Evolutionary conservation across 2,888 invertebrate species (phyloP).

Genomic region (Thereva unica): DNA sequence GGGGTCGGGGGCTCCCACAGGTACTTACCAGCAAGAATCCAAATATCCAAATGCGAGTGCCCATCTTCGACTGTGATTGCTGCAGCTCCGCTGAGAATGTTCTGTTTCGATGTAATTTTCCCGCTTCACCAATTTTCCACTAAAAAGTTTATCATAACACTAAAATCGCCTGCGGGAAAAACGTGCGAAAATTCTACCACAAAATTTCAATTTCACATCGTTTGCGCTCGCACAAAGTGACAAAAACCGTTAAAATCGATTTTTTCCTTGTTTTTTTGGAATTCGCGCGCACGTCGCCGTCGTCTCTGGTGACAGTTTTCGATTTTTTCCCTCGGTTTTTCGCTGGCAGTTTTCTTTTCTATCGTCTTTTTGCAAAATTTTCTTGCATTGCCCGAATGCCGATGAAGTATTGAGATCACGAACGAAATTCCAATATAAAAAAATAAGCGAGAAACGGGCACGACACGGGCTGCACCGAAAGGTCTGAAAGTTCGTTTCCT

Average conservation of each 20-base stretch:
- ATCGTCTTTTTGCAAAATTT: slow-evolving; percentile 5
- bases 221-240: neutral
- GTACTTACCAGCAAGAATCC: slow-evolving; percentile 26
- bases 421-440: slow-evolving; percentile 6
- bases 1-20: neutral
- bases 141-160: slow-evolving; percentile 21
- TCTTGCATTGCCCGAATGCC: too few relatives aligned
- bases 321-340: slow-evolving; percentile 5
- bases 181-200: slow-evolving; percentile 17
- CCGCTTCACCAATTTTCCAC: neutral
- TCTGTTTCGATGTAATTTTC: neutral
- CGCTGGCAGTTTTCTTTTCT: slow-evolving; percentile 14
- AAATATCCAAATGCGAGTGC: slow-evolving; percentile 21
- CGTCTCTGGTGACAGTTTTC: slow-evolving; percentile 13
- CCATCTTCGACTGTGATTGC: neutral
- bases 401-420: slow-evolving; percentile 15
- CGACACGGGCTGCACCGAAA: slow-evolving; percentile 19
- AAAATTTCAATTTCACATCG: slow-evolving; percentile 30
- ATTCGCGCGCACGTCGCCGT: neutral
- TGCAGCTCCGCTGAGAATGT: neutral
- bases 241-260: slow-evolving; percentile 20
- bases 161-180: neutral
- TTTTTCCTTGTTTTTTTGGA: neutral
- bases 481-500: slow-evolving; percentile 22
- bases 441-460: slow-evolving; percentile 1